Evolutionary conservation across 37 sponge, comb jelly and placozoan genomes (phyloP).

Genomic region (Aphrocallistes beatrix): DNA sequence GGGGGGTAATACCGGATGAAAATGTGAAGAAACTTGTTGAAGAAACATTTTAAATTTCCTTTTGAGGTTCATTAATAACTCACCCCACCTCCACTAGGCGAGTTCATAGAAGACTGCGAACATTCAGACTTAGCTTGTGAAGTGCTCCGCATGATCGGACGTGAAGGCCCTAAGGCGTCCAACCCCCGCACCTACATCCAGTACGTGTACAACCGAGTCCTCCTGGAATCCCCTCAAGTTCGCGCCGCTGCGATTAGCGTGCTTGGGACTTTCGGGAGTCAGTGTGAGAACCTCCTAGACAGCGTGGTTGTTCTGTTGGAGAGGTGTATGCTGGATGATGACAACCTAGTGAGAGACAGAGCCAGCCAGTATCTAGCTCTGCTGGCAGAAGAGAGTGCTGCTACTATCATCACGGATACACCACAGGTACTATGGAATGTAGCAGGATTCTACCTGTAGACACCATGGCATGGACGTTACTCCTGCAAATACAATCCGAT

Average conservation of each 20-base stretch:
- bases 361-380: conserved; percentile 75
- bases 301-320: conserved; percentile 49
- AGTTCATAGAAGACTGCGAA: conserved; percentile 98
- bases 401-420: background rate
- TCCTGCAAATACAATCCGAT: too few relatives aligned
- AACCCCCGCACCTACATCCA: conserved; percentile 74
- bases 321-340: conserved; percentile 69
- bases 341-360: conserved; percentile 88
- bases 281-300: background rate
- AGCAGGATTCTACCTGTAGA: too few relatives aligned
- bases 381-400: conserved; percentile 36
- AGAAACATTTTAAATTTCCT: too few relatives aligned
- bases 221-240: conserved; percentile 69
- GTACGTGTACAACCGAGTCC: conserved; percentile 90
- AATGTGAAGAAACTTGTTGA: too few relatives aligned
- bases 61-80: too few relatives aligned
- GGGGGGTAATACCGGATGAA: too few relatives aligned
- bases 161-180: conserved; percentile 65
- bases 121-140: conserved; percentile 64
- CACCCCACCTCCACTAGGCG: too few relatives aligned
- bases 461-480: too few relatives aligned
- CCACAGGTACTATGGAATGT: background rate
- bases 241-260: conserved; percentile 45
- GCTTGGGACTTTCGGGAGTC: background rate
- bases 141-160: conserved; percentile 77